A percentile compares a stretch with the other conserved stretches of the same genome.
Evolutionary conservation across 2,888 invertebrate genomes (phyloP).

Genomic region (Cephalotes varians): DNA sequence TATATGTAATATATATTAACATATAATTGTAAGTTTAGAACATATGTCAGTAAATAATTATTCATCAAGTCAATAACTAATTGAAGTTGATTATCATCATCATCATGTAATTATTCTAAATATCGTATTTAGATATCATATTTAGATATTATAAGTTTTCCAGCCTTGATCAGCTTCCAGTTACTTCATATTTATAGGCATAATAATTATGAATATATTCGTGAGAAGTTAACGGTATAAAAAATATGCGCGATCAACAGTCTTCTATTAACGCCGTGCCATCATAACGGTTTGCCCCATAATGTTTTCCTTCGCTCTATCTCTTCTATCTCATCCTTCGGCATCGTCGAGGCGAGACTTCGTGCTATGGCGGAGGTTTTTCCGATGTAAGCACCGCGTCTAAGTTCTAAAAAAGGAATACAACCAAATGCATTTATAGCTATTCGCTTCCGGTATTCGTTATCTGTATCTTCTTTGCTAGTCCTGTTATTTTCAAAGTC

Average conservation of each 20-base stretch:
- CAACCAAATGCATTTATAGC: conserved; percentile 34
- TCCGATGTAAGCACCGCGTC: conserved; percentile 10
- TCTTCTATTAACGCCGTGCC: conserved; percentile 40
- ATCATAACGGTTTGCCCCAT: conserved; percentile 43
- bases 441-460: conserved; percentile 16
- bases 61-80: background rate
- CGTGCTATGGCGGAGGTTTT: conserved; percentile 1
- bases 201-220: conserved; percentile 38
- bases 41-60: background rate
- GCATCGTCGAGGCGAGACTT: conserved; percentile 16
- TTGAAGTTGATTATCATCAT: background rate
- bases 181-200: background rate
- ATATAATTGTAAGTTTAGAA: background rate
- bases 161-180: conserved; percentile 17
- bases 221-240: conserved; percentile 33
- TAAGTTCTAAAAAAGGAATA: conserved; percentile 21
- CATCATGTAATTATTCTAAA: background rate
- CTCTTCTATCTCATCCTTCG: conserved; percentile 20
- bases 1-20: too few species aligned
- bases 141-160: background rate
- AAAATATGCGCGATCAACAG: conserved; percentile 37
- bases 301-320: conserved; percentile 37
- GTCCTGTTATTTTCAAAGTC: conserved; percentile 16
- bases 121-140: conserved; percentile 2
- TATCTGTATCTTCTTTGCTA: conserved; percentile 3